A percentile compares a stretch with the other conserved stretches of the same genome.
Conservation (phyloP, 2,888 invertebrate species). For the Deilephila elpenor region DNA sequence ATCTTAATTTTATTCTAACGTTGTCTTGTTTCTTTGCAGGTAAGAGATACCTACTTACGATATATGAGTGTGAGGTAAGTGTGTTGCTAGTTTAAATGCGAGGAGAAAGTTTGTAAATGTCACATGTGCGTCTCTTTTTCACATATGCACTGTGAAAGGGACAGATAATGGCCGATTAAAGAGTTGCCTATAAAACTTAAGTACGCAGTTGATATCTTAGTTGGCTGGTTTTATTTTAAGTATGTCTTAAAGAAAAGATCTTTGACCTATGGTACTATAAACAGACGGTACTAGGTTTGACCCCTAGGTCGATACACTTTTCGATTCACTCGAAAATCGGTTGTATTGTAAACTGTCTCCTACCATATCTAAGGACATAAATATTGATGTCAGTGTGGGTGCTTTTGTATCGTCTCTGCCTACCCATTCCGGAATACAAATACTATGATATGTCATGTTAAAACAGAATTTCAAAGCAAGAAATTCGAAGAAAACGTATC, state of each 20-base stretch:
- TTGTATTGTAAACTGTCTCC: neutral
- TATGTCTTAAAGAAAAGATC: neutral
- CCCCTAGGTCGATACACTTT: neutral
- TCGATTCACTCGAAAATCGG: neutral
- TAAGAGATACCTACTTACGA: conserved; percentile 51
- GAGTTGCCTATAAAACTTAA: conserved; percentile 15
- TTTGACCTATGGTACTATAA: neutral
- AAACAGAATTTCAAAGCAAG: neutral
- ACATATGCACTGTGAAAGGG: neutral
- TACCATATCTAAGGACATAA: neutral
- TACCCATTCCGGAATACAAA: neutral
- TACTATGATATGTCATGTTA: neutral
- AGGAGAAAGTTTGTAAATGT: conserved; percentile 22
- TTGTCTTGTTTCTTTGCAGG: conserved; percentile 56
- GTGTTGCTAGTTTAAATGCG: conserved; percentile 36
- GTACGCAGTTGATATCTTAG: conserved; percentile 16
- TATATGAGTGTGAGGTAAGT: conserved; percentile 48
- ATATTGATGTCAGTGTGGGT: neutral
- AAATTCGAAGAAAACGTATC: no score
- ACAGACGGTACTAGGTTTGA: neutral
- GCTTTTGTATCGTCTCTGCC: neutral
- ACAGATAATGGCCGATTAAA: conserved; percentile 12
- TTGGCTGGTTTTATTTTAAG: conserved; percentile 29
- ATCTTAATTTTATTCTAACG: conserved; percentile 31
- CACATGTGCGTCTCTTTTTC: conserved; percentile 8